Evolutionary conservation across 2,888 invertebrate genomes (phyloP).

Genomic region (Cephus rjabovi): DNA sequence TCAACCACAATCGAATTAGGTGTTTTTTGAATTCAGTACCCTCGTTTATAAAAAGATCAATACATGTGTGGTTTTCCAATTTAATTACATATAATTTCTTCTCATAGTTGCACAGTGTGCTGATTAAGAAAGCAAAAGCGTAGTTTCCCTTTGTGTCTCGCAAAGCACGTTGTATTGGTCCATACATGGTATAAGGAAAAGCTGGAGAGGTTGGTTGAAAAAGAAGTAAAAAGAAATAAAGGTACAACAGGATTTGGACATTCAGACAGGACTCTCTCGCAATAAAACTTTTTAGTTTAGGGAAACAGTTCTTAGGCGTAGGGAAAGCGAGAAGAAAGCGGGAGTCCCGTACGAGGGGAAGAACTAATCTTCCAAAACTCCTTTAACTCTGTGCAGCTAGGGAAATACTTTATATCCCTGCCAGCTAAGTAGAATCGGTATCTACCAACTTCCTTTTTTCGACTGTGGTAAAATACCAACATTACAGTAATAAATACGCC

Average conservation of each 20-base stretch:
- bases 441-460: not conserved
- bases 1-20: no score
- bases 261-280: conserved; percentile 25
- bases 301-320: conserved; percentile 10
- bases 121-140: not conserved
- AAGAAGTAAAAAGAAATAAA: not conserved
- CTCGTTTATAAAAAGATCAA: no score
- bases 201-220: not conserved
- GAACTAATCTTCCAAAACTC: conserved; percentile 38
- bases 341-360: conserved; percentile 15
- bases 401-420: conserved; percentile 24
- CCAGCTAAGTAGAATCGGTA: not conserved
- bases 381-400: conserved; percentile 25
- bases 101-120: not conserved
- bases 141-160: not conserved
- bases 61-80: not conserved
- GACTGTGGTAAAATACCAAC: not conserved
- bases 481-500: not conserved
- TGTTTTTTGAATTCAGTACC: no score
- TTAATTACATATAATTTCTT: not conserved
- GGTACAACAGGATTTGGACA: conserved; percentile 18
- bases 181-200: not conserved
- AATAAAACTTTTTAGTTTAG: conserved; percentile 11
- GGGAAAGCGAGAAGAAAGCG: conserved; percentile 18
- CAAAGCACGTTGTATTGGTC: not conserved